phyloP scores from a whole-genome alignment of 2,113 vertebrate genomes.

The Murina feae region DNA sequence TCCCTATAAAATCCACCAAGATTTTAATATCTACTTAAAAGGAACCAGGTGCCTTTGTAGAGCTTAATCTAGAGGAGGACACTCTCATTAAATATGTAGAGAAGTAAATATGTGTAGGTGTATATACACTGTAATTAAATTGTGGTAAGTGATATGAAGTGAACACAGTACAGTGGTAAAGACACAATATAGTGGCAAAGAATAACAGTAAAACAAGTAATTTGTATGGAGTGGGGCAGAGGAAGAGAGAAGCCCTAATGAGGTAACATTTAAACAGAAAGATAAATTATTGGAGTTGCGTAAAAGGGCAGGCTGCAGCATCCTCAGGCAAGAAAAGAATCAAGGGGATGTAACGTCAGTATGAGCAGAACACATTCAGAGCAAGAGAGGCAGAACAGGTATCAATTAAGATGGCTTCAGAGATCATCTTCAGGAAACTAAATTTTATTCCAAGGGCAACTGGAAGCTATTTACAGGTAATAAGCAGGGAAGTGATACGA shows the following conservation, averaged over 20 bases:
- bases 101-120: not conserved
- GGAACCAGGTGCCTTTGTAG: not conserved
- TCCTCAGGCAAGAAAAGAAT: not conserved
- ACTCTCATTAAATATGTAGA: not conserved
- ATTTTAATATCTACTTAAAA: not conserved
- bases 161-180: not conserved
- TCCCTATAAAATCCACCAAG: constrained; percentile 26
- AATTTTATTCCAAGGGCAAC: not conserved
- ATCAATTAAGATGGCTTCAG: not conserved
- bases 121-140: not conserved
- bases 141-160: not conserved
- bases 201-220: not conserved
- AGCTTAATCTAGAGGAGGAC: not conserved
- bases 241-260: not conserved
- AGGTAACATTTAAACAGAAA: not conserved
- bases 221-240: not conserved
- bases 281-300: not conserved
- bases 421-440: not conserved
- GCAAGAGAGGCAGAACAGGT: not conserved
- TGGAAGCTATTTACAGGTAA: not conserved
- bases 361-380: not conserved
- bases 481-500: not conserved
- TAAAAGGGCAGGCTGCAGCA: not conserved
- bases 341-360: not conserved
- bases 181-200: not conserved